phyloP scores from a whole-genome alignment of 2,797 vertebrate genomes.

The Oceanodroma leucorhoa region DNA sequence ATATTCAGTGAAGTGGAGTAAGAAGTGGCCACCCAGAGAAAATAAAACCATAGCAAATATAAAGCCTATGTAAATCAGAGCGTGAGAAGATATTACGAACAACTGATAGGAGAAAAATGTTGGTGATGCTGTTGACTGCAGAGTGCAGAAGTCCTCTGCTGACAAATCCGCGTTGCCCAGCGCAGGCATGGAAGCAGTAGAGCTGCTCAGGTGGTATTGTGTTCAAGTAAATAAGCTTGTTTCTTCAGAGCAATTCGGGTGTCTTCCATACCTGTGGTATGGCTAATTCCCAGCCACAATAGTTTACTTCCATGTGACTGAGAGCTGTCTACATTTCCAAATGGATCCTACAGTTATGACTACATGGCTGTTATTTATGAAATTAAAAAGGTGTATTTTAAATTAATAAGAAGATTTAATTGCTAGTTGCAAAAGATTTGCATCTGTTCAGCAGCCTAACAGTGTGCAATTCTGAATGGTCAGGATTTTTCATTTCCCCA shows the following conservation, averaged over 20 bases:
- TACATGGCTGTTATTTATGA: background rate
- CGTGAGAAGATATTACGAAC: background rate
- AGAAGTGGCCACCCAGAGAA: background rate
- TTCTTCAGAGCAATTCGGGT: background rate
- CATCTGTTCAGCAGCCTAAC: background rate
- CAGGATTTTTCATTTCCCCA: background rate
- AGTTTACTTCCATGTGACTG: background rate
- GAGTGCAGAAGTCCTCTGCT: background rate
- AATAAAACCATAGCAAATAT: background rate
- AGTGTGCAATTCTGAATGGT: background rate
- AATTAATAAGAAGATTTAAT: background rate
- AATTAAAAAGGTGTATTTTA: background rate
- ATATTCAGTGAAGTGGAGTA: background rate
- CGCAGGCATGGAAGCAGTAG: background rate
- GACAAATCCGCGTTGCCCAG: background rate
- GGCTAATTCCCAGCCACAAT: background rate
- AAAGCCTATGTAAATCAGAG: background rate
- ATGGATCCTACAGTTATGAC: background rate
- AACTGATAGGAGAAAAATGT: background rate
- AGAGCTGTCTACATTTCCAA: background rate
- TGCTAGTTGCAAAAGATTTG: background rate
- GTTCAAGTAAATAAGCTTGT: background rate
- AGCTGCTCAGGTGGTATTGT: background rate
- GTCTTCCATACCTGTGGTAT: background rate
- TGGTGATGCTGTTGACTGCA: background rate